Base-by-base conservation (phyloP, 92 coral and sea anemone species). In the Anthopleura xanthogrammica region DNA sequence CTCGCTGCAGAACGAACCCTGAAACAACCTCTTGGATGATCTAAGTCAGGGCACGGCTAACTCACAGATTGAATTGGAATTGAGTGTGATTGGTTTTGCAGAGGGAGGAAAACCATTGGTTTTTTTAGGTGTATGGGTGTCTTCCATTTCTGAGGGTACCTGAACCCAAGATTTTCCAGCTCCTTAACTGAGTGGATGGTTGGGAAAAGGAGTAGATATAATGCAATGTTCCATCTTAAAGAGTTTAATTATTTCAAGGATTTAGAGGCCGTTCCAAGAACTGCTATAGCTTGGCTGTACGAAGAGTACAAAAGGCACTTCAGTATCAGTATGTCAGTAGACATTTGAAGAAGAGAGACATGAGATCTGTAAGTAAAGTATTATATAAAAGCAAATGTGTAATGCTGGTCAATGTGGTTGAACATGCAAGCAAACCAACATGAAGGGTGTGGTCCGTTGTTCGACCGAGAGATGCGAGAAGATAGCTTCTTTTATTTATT, bases 261-360 rank as follows among this genome's bases (percentile, higher is more conserved):
- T 96, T 96, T 64, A 90, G 99, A 60, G 99, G 99, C 12, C 92
- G 98, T 50, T 90, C 99, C 3, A 96, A 96, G 79, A 96, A 96
- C 86, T 89, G 92, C 57, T 96, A 96, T 75, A 96, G 99, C 83
- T 85, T 96, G 71, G 99, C 99, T 17, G 92, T 96, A 10, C 86
- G 95, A 82, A 88, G 94, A 52, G 99, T 96, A 11, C 99, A 96
- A 41, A 96, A 96, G 73, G 94, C 98, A 3, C 65, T 96, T 66
- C 98, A 96, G 82, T 94, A 92, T 56, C 98, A 94, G 81, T 96
- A 96, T 84, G 90, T 92, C 75, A 93, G 97, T 42, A 92, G 99
- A 78, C 90, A 91, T 83, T 87, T 90, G n/a, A 92, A 95, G 86
- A 96, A 96, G 73, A 88, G 99, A 77, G 98, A 96, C 80, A 96